These are phyloP conservation scores for Aplodontia rufa DNA, from an alignment of 2,113 vertebrate species.

Conservation along the genomic window DNA sequence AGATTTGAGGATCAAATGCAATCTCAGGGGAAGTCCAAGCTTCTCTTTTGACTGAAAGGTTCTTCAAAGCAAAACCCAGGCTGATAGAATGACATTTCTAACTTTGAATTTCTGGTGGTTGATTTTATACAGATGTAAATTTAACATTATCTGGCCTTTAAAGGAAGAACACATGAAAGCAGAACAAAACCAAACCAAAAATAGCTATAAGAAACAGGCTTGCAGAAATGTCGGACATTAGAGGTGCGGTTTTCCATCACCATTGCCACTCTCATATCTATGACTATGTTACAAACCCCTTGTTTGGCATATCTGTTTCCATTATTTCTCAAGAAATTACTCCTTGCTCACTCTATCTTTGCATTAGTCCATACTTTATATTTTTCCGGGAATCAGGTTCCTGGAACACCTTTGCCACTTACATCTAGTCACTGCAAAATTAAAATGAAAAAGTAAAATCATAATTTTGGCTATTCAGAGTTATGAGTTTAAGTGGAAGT, in stretches of 20 bases:
- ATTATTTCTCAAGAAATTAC: not conserved
- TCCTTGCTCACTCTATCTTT: not conserved
- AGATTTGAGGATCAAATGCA: constrained; percentile 43
- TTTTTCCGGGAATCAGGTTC: not conserved
- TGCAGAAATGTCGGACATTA: not conserved
- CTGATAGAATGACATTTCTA: constrained; percentile 69
- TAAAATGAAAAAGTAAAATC: not conserved
- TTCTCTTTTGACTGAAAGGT: constrained; percentile 62
- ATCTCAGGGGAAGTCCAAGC: constrained; percentile 45
- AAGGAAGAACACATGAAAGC: constrained; percentile 27
- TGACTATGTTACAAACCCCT: not conserved
- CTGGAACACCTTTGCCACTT: not conserved
- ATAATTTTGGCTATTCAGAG: not conserved
- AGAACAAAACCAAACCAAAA: constrained; percentile 42
- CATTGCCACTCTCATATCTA: not conserved
- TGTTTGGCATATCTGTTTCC: not conserved
- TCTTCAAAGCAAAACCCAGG: constrained; percentile 35
- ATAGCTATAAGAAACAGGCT: constrained; percentile 35
- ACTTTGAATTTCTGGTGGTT: constrained; percentile 42
- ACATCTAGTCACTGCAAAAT: not conserved
- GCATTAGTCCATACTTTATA: not conserved
- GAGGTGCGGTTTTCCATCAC: not conserved
- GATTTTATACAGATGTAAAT: constrained; percentile 73
- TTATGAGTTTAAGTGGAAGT: not conserved
- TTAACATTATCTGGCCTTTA: constrained; percentile 78